Conservation (phyloP, 2,797 vertebrate genomes). For the Leptatherina wallacei region DNA sequence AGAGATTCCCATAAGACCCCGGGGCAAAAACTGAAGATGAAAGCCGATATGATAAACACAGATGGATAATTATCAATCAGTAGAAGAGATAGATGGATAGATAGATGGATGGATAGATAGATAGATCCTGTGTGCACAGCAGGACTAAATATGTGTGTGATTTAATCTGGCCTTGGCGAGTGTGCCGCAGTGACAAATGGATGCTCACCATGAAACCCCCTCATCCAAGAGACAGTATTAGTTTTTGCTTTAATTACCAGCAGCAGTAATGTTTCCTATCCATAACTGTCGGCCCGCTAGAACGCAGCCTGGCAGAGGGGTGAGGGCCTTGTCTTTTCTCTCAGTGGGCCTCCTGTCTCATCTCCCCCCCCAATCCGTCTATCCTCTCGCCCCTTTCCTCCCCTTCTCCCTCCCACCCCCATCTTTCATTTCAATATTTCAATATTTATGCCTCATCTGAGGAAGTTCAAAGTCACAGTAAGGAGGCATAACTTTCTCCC, state of each 20-base stretch:
- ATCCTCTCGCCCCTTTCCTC: constrained; percentile 77
- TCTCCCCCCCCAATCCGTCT: constrained; percentile 84
- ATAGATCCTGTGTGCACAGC: constrained; percentile 61
- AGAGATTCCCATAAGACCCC: neutral
- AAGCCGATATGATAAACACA: constrained; percentile 5
- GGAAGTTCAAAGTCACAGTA: constrained; percentile 95
- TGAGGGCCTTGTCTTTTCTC: constrained; percentile 94
- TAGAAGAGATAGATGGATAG: constrained; percentile 27
- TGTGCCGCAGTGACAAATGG: constrained; percentile 91
- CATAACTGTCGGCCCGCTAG: constrained; percentile 95
- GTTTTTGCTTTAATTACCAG: constrained; percentile 99
- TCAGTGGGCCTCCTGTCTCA: constrained; percentile 90
- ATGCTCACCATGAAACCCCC: constrained; percentile 90
- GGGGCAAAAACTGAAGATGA: neutral
- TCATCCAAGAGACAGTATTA: constrained; percentile 95
- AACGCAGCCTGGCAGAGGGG: constrained; percentile 93
- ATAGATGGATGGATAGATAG: constrained; percentile 54
- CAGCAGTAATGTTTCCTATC: constrained; percentile 97
- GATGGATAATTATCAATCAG: constrained; percentile 22
- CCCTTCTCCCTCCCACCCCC: constrained; percentile 80
- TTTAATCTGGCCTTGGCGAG: constrained; percentile 88
- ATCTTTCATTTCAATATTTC: constrained; percentile 98
- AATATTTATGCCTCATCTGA: constrained; percentile 94
- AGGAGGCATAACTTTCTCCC: constrained; percentile 88
- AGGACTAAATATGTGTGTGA: constrained; percentile 87